Base-by-base conservation (phyloP, 2,797 vertebrate species). In the Nothura maculosa region DNA sequence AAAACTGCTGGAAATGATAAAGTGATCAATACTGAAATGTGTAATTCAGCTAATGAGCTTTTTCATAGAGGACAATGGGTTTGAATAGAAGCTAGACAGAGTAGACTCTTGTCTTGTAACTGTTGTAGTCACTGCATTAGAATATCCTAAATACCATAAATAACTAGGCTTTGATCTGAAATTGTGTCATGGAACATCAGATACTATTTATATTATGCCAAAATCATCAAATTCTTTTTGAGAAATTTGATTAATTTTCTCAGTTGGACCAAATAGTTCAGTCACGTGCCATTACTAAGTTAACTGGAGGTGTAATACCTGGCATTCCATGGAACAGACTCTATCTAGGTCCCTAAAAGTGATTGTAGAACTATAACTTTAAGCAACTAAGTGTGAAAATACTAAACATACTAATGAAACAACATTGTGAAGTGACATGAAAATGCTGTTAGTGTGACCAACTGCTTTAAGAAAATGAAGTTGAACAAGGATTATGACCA, bases 401-500 rank as follows among this genome's bases (percentile, higher is more conserved):
- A 40, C 84, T 85, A 80, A 89, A 72, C 25, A 27, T 55, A 45
- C 24, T 79, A 54, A 79, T 27, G 66, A 88, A 12, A 36, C 75
- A 93, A 67, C 36, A 27, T 76, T 61, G 62, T 60, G 58, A 90
- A 45, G 68, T 38, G 57, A 48, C 47, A 32, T 34, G 70, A 76
- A 55, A 87, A 55, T 27, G 43, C 43, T 86, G 58, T 72, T 86
- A 74, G 64, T 28, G 90, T 40, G 47, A 91, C 58, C 62, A 88
- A 93, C 70, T 40, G 66, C 85, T 93, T 89, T 40, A 62, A 85
- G 75, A 82, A 88, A 92, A 87, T 83, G 36, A 63, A 93, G 52
- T 66, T 66, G 76, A 84, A 74, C 15, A 89, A 88, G 80, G 52
- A 55, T 94, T 95, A 91, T 87, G 84, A 93, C 80, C 89, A 94